phyloP scores from a whole-genome alignment of 2,113 vertebrate genomes.

The Athene noctua region DNA sequence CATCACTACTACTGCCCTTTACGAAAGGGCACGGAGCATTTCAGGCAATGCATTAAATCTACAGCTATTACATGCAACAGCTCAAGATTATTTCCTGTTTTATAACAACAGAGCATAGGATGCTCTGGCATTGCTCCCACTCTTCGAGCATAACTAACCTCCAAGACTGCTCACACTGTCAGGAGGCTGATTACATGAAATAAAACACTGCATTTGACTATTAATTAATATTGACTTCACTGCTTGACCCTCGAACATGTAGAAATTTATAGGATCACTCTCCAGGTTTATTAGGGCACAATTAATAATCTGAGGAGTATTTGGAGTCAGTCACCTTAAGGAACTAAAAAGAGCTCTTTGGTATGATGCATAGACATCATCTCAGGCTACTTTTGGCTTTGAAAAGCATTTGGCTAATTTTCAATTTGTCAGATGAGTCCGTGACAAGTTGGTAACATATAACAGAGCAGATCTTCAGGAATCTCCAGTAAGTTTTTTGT shows the following conservation, averaged over 20 bases:
- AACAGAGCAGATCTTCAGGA: not conserved
- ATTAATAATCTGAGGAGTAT: constrained; percentile 56
- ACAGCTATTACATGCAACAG: not conserved
- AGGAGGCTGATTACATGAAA: constrained; percentile 58
- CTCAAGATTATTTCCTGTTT: constrained; percentile 7
- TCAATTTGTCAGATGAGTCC: constrained; percentile 48
- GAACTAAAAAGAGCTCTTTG: constrained; percentile 28
- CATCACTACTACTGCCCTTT: rapidly evolving
- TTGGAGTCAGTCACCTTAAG: constrained; percentile 47
- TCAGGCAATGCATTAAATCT: not conserved
- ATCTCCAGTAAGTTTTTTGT: not conserved
- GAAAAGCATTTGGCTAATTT: constrained; percentile 49
- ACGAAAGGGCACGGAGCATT: not conserved
- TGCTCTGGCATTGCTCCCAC: constrained; percentile 17
- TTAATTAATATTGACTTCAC: constrained; percentile 69
- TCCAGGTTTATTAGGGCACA: constrained; percentile 59
- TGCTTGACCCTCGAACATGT: not conserved
- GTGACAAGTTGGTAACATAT: constrained; percentile 1
- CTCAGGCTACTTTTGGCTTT: constrained; percentile 50
- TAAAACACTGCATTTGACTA: constrained; percentile 62
- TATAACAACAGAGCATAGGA: not conserved
- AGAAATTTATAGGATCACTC: constrained; percentile 52
- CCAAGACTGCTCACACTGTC: constrained; percentile 42
- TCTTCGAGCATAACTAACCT: constrained; percentile 12
- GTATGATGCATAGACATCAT: constrained; percentile 25